A percentile compares a stretch with the other conserved stretches of the same genome.
These are phyloP conservation scores for Eutrigla gurnardus DNA, from an alignment of 2,797 vertebrate genomes.

Conservation along the genomic window DNA sequence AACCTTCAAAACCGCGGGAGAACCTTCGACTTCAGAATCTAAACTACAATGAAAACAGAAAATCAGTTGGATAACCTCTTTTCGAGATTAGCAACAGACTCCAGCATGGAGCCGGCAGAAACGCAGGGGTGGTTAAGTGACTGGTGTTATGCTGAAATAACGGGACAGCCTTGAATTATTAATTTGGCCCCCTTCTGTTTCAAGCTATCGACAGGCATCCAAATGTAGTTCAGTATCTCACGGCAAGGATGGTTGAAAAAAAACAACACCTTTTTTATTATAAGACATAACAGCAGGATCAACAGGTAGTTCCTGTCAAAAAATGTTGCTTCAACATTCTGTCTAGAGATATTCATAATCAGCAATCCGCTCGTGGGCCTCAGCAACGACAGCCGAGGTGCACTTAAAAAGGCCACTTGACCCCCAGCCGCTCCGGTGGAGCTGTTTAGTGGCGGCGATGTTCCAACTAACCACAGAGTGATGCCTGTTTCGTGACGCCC, in stretches of 20 bases:
- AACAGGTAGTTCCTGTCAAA: conserved; percentile 25
- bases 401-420: conserved; percentile 23
- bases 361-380: conserved; percentile 10
- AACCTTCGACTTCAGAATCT: conserved; percentile 29
- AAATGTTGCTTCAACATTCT: not conserved
- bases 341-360: conserved; percentile 13
- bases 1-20: conserved; percentile 53
- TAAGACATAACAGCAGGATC: not conserved
- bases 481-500: conserved; percentile 30
- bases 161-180: conserved; percentile 41
- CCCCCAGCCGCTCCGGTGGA: not conserved
- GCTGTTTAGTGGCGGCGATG: conserved; percentile 12
- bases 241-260: conserved; percentile 6
- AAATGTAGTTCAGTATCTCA: conserved; percentile 13
- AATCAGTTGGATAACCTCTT: conserved; percentile 41
- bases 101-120: conserved; percentile 4
- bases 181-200: conserved; percentile 34
- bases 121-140: conserved; percentile 39
- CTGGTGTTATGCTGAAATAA: conserved; percentile 43
- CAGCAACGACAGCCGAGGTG: conserved; percentile 22
- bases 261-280: not conserved
- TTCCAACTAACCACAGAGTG: conserved; percentile 21
- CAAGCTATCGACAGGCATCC: conserved; percentile 30
- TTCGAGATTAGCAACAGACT: conserved; percentile 24
- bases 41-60: conserved; percentile 52